Conservation (phyloP, 1,140 invertebrate species). For the Heliconius hermathena region DNA sequence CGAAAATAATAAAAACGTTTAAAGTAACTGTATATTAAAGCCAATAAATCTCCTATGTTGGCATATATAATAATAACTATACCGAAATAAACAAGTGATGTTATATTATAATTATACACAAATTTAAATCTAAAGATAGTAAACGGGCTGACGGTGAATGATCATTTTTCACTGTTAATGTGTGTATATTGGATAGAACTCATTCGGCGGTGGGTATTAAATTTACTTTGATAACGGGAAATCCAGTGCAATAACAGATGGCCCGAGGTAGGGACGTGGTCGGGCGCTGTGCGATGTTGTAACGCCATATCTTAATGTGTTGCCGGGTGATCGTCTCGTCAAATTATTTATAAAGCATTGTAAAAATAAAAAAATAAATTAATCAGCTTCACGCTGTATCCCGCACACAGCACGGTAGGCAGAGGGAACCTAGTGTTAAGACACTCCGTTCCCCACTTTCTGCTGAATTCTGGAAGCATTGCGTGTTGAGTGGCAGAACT, state of each 20-base stretch:
- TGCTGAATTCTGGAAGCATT: no score
- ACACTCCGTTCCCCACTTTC: no score
- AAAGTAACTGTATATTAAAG: conserved; percentile 51
- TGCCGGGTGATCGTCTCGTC: neutral
- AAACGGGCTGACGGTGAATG: conserved; percentile 52
- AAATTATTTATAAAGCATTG: neutral
- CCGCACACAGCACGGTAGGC: no score
- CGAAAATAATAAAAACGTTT: conserved; percentile 48
- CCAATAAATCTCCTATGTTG: conserved; percentile 57
- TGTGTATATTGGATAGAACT: conserved; percentile 52
- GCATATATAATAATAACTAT: conserved; percentile 55
- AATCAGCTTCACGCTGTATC: no score
- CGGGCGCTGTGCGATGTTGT: conserved; percentile 31
- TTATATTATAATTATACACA: conserved; percentile 69
- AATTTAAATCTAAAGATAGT: conserved; percentile 58
- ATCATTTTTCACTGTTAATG: conserved; percentile 72
- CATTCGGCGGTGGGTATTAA: conserved; percentile 60
- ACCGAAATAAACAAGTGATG: conserved; percentile 61
- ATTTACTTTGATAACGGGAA: conserved; percentile 65
- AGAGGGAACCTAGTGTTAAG: no score
- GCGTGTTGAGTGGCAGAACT: no score
- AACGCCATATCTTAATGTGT: conserved; percentile 33
- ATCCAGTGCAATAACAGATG: conserved; percentile 52
- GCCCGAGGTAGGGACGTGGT: conserved; percentile 35
- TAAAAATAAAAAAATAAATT: no score